phyloP scores from a whole-genome alignment of 2,888 invertebrate species.

The Drosophila monieri region DNA sequence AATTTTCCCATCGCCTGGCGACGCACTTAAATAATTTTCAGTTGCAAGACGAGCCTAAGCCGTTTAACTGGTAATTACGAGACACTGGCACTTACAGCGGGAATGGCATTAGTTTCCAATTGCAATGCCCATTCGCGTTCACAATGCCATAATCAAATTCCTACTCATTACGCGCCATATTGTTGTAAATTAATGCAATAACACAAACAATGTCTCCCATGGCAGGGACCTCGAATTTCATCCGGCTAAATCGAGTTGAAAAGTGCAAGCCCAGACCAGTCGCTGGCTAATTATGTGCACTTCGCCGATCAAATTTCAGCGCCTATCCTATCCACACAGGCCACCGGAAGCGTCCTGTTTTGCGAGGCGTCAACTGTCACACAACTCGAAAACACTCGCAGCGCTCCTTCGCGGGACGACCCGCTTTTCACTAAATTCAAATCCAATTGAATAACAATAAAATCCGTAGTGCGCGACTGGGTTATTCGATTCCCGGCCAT shows the following conservation, averaged over 20 bases:
- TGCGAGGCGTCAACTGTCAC: slow-evolving; percentile 77
- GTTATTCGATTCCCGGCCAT: slow-evolving; percentile 79
- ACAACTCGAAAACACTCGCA: slow-evolving; percentile 36
- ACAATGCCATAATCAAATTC: slow-evolving; percentile 75
- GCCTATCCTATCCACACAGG: slow-evolving; percentile 48
- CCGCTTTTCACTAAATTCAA: slow-evolving; percentile 60
- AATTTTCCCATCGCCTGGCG: slow-evolving; percentile 5
- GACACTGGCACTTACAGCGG: slow-evolving; percentile 60
- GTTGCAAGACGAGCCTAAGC: slow-evolving; percentile 63
- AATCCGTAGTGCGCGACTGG: slow-evolving; percentile 62
- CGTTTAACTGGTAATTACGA: slow-evolving; percentile 54
- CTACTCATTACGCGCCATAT: slow-evolving; percentile 76
- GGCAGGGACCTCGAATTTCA: slow-evolving; percentile 73
- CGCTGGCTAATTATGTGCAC: slow-evolving; percentile 67
- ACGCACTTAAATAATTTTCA: neutral
- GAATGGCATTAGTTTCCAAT: slow-evolving; percentile 32
- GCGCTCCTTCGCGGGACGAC: slow-evolving; percentile 4
- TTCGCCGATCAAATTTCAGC: slow-evolving; percentile 61
- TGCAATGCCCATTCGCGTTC: slow-evolving; percentile 14
- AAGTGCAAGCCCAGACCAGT: slow-evolving; percentile 52
- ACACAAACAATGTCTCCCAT: slow-evolving; percentile 70
- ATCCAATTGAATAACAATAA: slow-evolving; percentile 83
- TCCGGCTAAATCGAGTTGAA: slow-evolving; percentile 49
- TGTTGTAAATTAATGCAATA: slow-evolving; percentile 78
- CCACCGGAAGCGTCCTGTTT: slow-evolving; percentile 67